Base-by-base conservation (phyloP, 2,797 vertebrate genomes). In the Aeoliscus strigatus region DNA sequence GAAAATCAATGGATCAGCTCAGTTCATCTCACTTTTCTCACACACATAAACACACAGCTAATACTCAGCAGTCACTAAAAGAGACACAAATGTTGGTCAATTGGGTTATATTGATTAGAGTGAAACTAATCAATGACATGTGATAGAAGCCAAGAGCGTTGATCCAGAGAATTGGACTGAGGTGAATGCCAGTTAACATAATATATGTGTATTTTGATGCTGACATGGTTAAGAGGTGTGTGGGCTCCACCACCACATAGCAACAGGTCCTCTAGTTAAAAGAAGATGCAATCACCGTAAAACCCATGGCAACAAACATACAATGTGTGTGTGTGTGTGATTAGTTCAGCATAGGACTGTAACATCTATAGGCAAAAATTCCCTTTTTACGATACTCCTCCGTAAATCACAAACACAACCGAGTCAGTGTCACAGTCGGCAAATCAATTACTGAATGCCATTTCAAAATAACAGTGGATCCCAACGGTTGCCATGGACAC, bases 391-490 rank as follows among this genome's bases (percentile, higher is more conserved):
- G 11, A 37, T 42, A 46, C 65, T 67, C 65, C 71, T 52, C 52
- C 16, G 3, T 60, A 69, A 68, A 68, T 69, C 44, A 56, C 35
- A 43, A 66, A 30, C 60, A 69, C 46, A 73, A 60, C 45, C 73
- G 41, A 64, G 38, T 69, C 63, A 44, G 44, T 57, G 66, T 77
- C 69, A 75, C 68, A 77, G 70, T 70, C 44, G 5, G 50, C 36
- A 81, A 81, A 85, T 85, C 77, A 82, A 81, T 85, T 86, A 84
- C 79, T 84, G 62, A 81, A 65, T 66, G 70, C 64, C 41, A 66
- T 83, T 83, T 82, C 53, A 73, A 68, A 80, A 82, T 70, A 79
- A 77, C 70, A 75, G 44, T 64, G 63, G 56, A 71, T 60, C 48
- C 45, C 53, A 33, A 35, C 42, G 43, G 79, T 86, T 86, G 75